A percentile compares a stretch with the other conserved stretches of the same genome.
Conservation (phyloP, 2,113 vertebrate genomes). For the Apteryx owenii region DNA sequence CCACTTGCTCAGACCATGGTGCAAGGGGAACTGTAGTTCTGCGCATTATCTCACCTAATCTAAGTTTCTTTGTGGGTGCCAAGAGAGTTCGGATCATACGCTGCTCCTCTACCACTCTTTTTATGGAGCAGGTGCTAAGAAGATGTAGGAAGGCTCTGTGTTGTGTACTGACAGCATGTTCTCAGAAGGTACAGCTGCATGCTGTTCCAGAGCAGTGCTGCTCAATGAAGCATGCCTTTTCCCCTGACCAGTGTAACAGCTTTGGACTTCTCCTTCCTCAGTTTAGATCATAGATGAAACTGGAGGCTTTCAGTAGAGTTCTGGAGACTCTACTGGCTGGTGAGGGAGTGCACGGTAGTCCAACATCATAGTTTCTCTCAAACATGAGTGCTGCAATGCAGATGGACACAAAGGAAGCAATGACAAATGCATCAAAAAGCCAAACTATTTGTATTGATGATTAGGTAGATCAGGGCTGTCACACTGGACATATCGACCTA, state of each 20-base stretch:
- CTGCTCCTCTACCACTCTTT: neutral
- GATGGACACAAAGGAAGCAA: neutral
- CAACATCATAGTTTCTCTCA: neutral
- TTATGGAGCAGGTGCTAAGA: neutral
- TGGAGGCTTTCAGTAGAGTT: too few species aligned
- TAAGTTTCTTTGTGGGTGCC: neutral
- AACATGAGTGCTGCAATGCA: neutral
- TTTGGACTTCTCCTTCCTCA: neutral
- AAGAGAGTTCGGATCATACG: neutral
- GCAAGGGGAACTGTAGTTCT: neutral
- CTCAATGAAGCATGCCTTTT: neutral
- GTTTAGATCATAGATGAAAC: neutral
- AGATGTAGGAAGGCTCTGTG: neutral
- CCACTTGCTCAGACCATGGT: neutral
- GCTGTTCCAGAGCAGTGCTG: neutral
- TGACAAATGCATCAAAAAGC: neutral
- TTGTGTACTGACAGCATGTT: neutral
- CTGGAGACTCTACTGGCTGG: neutral
- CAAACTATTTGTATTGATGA: neutral
- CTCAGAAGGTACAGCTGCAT: neutral
- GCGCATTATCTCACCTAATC: neutral
- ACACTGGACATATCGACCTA: neutral
- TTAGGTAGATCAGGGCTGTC: neutral
- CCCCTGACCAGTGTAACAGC: neutral
- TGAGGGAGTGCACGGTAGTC: neutral